These are phyloP conservation scores for Lepidocolaptes lacrymiger DNA, from an alignment of 2,797 vertebrate genomes.

Conservation along the genomic window DNA sequence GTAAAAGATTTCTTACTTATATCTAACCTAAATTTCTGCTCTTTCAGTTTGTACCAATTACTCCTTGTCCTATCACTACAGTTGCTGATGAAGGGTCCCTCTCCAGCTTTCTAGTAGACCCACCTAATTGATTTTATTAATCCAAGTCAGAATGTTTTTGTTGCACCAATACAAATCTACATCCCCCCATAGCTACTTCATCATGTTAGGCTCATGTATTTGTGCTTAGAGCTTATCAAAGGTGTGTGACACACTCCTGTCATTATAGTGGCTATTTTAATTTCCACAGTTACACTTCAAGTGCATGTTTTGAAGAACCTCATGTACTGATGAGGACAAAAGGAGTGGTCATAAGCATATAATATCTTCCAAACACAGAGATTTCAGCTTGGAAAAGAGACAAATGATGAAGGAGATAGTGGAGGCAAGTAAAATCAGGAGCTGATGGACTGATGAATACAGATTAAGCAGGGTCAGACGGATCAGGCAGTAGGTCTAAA, in stretches of 20 bases:
- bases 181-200: not conserved
- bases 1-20: not conserved
- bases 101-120: not conserved
- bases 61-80: not conserved
- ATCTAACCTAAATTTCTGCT: not conserved
- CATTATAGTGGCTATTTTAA: not conserved
- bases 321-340: not conserved
- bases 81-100: not conserved
- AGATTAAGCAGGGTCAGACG: not conserved
- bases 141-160: not conserved
- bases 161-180: not conserved
- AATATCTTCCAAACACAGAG: not conserved
- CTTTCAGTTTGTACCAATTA: not conserved
- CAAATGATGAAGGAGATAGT: not conserved
- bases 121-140: not conserved
- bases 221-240: not conserved
- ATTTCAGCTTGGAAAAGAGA: not conserved
- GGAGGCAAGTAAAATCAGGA: not conserved
- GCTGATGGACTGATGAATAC: not conserved
- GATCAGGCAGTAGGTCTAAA: not conserved
- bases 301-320: not conserved
- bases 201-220: not conserved
- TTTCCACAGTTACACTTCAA: not conserved
- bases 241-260: not conserved
- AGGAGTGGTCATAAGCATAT: not conserved